Evolutionary conservation across 2,888 invertebrate species (phyloP).

Genomic region (Lamellibrachia satsuma): DNA sequence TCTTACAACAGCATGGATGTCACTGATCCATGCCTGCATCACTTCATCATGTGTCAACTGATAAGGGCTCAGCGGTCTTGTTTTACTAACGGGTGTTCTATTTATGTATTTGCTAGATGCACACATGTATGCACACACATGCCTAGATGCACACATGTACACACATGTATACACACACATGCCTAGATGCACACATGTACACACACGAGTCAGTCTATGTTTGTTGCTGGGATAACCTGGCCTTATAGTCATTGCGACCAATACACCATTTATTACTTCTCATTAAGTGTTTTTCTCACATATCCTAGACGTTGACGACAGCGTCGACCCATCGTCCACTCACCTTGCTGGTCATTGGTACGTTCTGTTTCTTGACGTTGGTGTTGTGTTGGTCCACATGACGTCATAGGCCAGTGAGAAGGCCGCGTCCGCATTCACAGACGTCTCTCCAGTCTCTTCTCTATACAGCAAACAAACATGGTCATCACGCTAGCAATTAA

Average conservation of each 20-base stretch:
- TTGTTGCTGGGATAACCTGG: background rate
- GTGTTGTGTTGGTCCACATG: conserved; percentile 99
- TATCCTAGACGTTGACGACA: background rate
- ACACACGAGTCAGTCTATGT: background rate
- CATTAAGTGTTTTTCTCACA: background rate
- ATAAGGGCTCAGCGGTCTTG: no score
- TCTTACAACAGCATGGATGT: no score
- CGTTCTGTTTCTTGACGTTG: conserved; percentile 91
- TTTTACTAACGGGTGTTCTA: no score
- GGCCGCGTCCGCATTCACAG: conserved; percentile 95
- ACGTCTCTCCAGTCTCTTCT: conserved; percentile 90
- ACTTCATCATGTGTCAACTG: no score
- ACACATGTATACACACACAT: background rate
- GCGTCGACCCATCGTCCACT: conserved; percentile 28
- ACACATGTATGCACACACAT: background rate
- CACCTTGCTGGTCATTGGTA: conserved; percentile 87
- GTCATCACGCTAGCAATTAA: background rate
- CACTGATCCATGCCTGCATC: no score
- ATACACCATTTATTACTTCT: background rate
- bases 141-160: background rate
- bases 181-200: background rate
- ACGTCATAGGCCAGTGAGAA: conserved; percentile 97
- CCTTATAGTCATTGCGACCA: background rate
- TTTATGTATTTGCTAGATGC: no score
- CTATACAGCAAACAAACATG: conserved; percentile 57